phyloP scores from a whole-genome alignment of 2,888 invertebrate species.

The Drosophila stalkeri region DNA sequence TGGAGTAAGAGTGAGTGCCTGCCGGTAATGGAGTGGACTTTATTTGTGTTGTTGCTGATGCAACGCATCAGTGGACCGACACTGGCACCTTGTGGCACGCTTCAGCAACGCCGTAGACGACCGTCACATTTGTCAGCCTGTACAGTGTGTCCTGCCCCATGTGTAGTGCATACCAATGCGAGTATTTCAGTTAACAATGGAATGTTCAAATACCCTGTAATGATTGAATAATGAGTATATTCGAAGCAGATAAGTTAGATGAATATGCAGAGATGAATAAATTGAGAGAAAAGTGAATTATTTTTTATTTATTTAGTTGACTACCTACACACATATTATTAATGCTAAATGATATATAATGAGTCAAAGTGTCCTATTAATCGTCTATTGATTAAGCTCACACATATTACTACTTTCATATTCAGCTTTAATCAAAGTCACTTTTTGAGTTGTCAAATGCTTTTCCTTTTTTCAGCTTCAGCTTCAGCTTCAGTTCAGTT shows the following conservation, averaged over 20 bases:
- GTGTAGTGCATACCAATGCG: conserved; percentile 43
- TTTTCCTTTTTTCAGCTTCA: neutral
- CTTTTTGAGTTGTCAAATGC: conserved; percentile 19
- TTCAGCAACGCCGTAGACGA: conserved; percentile 38
- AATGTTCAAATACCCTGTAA: conserved; percentile 1
- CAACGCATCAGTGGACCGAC: conserved; percentile 38
- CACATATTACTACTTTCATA: no score
- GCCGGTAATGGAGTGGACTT: conserved; percentile 83
- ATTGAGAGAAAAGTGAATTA: neutral
- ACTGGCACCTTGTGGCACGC: conserved; percentile 60
- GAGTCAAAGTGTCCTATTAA: no score
- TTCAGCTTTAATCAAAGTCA: conserved; percentile 12
- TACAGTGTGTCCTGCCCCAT: conserved; percentile 33
- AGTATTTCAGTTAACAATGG: conserved; percentile 4
- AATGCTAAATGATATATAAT: no score
- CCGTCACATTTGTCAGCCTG: conserved; percentile 61
- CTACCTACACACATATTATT: neutral
- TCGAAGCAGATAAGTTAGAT: neutral
- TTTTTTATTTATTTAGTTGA: neutral
- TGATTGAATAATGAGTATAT: neutral
- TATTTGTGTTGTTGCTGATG: conserved; percentile 70
- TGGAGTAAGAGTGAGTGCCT: conserved; percentile 10
- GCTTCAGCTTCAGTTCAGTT: neutral
- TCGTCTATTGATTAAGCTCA: neutral
- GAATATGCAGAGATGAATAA: neutral